phyloP scores from a whole-genome alignment of 1,140 invertebrate genomes.

The Leptinotarsa texana region DNA sequence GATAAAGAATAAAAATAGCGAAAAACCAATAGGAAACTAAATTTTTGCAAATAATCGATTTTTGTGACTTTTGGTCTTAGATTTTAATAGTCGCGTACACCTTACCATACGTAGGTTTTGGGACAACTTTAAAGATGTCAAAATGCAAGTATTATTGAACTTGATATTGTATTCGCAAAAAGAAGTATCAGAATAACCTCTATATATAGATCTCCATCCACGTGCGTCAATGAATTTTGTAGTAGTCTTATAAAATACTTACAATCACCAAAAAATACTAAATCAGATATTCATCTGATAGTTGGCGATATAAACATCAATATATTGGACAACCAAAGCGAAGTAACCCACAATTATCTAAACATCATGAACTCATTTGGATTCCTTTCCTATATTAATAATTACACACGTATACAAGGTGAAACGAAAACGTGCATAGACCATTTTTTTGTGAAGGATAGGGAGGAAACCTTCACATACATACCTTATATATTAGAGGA shows the following conservation, averaged over 20 bases:
- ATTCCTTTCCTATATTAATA: background rate
- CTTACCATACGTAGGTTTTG: no score
- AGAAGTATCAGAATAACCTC: background rate
- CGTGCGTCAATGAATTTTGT: background rate
- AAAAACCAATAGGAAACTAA: no score
- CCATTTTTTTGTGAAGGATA: conserved; percentile 9
- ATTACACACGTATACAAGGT: background rate
- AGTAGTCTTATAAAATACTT: no score
- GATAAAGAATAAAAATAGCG: no score
- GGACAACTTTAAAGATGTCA: no score
- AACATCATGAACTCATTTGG: conserved; percentile 9
- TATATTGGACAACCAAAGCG: background rate
- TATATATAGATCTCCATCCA: conserved; percentile 11
- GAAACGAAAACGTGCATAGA: background rate
- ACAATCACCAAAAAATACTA: background rate
- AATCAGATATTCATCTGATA: background rate
- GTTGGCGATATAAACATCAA: conserved; percentile 7
- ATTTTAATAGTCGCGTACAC: no score
- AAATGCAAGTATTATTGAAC: conserved; percentile 1
- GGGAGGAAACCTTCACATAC: background rate
- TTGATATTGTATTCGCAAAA: background rate
- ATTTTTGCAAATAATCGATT: no score
- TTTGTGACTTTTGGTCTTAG: no score
- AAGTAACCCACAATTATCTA: background rate
- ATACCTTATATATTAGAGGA: background rate